Base-by-base conservation (phyloP, 2,113 vertebrate species). In the Eudyptes chrysolophus region DNA sequence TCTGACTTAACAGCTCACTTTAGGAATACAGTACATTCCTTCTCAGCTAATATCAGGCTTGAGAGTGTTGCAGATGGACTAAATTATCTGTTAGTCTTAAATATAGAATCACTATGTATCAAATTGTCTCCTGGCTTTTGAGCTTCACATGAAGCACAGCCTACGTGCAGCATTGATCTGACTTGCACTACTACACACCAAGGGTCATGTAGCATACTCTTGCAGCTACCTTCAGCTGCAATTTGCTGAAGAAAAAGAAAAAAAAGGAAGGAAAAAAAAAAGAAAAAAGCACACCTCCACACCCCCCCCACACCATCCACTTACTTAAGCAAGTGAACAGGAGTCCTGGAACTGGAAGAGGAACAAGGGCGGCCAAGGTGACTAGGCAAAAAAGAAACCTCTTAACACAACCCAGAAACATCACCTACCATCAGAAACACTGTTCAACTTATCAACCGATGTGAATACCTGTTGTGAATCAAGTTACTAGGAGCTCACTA, bases 401-500 rank as follows among this genome's bases (percentile, higher is more conserved):
- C 54, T 34, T 21, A 4, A 2, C 7, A 48, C 4, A 1, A 29
- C 18, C 36, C 22, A 46, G 55, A 25, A 46, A 19, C 44, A 36
- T 13, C 18, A 8, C 13, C 11, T 29, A 19, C 65, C 79, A 19
- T 22, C 17, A 29, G 44, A 22, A 54, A 24, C 3, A 32, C 34
- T 2, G 4, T 6, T 12, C 52, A 16, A 2, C 61, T 32, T 21
- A 4, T 2, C 32, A 16, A 6, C 4, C 24, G 7, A 4, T 4
- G 7, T 6, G 34, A 48, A 29, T 8, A 10, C 25, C 48, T 7
- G 21, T 9, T 51, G 14, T 0, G 10, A 38, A 29, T 34, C 16
- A 1, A 16, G 17, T 15, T 27, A n/a, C 22, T 2, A 9, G 11
- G 62, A 44, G 48, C 55, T 30, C 46, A 3, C 12, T 10, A 11